phyloP scores from a whole-genome alignment of 2,113 vertebrate species.

The Pteronura brasiliensis region DNA sequence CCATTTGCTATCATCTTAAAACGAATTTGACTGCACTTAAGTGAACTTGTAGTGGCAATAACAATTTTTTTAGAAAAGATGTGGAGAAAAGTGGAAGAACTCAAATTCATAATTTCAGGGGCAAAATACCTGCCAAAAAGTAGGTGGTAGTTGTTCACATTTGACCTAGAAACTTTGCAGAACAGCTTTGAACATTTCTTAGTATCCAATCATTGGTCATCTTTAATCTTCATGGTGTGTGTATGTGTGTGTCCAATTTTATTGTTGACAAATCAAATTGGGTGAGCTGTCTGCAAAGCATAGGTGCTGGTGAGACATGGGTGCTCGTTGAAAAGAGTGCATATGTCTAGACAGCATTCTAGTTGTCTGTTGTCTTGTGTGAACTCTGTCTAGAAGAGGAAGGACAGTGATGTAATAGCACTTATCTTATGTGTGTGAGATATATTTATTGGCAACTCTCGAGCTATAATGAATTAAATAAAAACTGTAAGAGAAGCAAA shows the following conservation, averaged over 20 bases:
- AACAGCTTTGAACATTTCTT: background rate
- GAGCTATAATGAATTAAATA: slow-evolving; percentile 22
- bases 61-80: background rate
- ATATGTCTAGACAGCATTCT: background rate
- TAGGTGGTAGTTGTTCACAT: background rate
- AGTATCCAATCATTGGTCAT: background rate
- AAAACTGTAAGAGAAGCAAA: background rate
- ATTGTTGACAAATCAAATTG: background rate
- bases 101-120: background rate
- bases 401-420: background rate
- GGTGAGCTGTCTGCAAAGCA: background rate
- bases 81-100: background rate
- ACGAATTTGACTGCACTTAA: background rate
- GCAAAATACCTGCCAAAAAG: background rate
- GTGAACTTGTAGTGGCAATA: background rate
- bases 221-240: background rate
- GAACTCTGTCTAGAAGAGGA: background rate
- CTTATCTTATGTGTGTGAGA: background rate
- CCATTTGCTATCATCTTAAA: background rate
- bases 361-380: background rate
- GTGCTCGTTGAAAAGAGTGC: background rate
- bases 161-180: background rate
- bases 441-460: background rate
- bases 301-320: background rate
- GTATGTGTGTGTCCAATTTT: background rate